Evolutionary conservation across 2,888 invertebrate genomes (phyloP).

Genomic region (Tineola bisselliella): DNA sequence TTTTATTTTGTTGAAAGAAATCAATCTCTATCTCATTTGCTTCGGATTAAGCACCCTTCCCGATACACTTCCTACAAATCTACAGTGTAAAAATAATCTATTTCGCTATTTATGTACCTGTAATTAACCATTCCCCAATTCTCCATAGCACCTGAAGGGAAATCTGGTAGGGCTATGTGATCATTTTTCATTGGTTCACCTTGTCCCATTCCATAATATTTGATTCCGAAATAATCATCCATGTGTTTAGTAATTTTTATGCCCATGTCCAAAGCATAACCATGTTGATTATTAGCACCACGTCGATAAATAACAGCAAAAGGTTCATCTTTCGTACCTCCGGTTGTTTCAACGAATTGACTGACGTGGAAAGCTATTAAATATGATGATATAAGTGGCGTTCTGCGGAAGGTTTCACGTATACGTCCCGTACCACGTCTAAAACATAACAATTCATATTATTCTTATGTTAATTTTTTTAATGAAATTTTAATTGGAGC

Average conservation of each 20-base stretch:
- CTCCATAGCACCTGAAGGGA: slow-evolving; percentile 84
- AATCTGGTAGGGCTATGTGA: slow-evolving; percentile 81
- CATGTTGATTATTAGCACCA: slow-evolving; percentile 36
- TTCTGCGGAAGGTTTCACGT: slow-evolving; percentile 60
- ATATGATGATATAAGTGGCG: slow-evolving; percentile 81
- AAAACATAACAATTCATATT: slow-evolving; percentile 16
- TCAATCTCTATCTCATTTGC: too few relatives aligned
- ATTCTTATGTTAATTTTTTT: not conserved
- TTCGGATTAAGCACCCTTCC: too few relatives aligned
- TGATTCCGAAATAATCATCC: slow-evolving; percentile 66
- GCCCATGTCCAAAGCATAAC: slow-evolving; percentile 56
- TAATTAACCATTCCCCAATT: slow-evolving; percentile 88
- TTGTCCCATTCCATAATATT: slow-evolving; percentile 66
- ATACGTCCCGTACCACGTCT: slow-evolving; percentile 29
- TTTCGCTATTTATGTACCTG: slow-evolving; percentile 46
- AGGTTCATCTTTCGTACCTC: slow-evolving; percentile 30
- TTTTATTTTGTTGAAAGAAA: too few relatives aligned
- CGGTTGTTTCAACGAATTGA: slow-evolving; percentile 65
- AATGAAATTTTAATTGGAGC: not conserved
- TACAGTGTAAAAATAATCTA: too few relatives aligned
- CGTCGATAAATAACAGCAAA: slow-evolving; percentile 51
- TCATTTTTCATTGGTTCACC: slow-evolving; percentile 66
- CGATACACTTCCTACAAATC: too few relatives aligned
- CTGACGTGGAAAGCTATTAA: slow-evolving; percentile 87
- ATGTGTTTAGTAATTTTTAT: slow-evolving; percentile 55